These are phyloP conservation scores for Silvanus unidentatus DNA, from an alignment of 2,888 invertebrate species.

Conservation along the genomic window DNA sequence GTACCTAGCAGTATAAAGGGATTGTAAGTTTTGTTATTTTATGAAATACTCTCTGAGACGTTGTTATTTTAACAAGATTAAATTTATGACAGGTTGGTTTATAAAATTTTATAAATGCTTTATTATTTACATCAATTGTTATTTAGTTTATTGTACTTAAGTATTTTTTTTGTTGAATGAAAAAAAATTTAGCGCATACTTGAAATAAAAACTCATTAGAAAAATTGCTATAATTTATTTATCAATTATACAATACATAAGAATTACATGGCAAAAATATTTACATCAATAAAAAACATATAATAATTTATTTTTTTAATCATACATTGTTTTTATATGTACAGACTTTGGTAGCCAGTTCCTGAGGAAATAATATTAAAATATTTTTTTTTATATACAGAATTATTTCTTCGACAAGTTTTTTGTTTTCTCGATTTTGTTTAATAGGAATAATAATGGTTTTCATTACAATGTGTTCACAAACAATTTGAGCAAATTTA, in stretches of 20 bases:
- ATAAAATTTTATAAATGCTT: no score
- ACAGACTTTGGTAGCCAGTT: conserved; percentile 34
- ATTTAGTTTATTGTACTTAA: no score
- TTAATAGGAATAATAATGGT: conserved; percentile 11
- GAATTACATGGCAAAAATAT: conserved; percentile 29
- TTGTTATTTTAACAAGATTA: no score
- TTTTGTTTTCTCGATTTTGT: conserved; percentile 3
- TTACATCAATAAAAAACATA: conserved; percentile 34
- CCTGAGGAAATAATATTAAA: conserved; percentile 32
- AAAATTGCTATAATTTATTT: no score
- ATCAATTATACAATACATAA: conserved; percentile 16
- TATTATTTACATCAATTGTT: no score
- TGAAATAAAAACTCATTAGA: no score
- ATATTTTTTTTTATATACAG: conserved; percentile 19
- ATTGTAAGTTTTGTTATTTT: no score
- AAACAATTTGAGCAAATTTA: no score
- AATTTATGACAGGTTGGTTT: no score
- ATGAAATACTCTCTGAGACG: conserved; percentile 8
- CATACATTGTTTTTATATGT: conserved; percentile 27
- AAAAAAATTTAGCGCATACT: no score
- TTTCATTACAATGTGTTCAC: background rate
- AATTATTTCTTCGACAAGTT: conserved; percentile 7
- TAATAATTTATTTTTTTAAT: conserved; percentile 22
- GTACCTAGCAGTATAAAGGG: conserved; percentile 24
- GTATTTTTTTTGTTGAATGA: no score